These are phyloP conservation scores for Tretioscincus oriximinensis DNA, from an alignment of 2,113 vertebrate species.

Conservation along the genomic window DNA sequence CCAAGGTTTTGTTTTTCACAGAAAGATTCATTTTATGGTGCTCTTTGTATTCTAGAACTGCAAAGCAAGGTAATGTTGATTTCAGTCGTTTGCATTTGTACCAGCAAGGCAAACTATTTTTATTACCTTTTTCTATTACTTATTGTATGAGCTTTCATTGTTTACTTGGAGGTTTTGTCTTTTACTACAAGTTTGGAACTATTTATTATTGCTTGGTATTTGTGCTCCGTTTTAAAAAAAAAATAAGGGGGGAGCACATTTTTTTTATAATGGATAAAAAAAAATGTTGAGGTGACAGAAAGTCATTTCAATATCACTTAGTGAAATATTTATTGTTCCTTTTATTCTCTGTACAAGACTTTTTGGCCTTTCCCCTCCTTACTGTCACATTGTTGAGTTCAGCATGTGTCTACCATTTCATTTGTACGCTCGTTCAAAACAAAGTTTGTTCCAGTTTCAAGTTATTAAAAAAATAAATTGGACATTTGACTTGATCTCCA, in stretches of 20 bases:
- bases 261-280: slow-evolving; percentile 82
- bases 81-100: slow-evolving; percentile 85
- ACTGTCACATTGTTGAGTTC: slow-evolving; percentile 84
- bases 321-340: slow-evolving; percentile 88
- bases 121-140: slow-evolving; percentile 87
- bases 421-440: slow-evolving; percentile 86
- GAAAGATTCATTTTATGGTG: slow-evolving; percentile 79
- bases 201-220: slow-evolving; percentile 89
- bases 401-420: slow-evolving; percentile 88
- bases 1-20: slow-evolving; percentile 70
- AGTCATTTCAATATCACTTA: slow-evolving; percentile 84
- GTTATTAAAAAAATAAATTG: slow-evolving; percentile 86
- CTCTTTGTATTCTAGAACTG: slow-evolving; percentile 80
- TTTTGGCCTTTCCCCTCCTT: slow-evolving; percentile 76
- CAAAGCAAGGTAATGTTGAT: slow-evolving; percentile 77
- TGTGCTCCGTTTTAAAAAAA: slow-evolving; percentile 78
- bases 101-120: slow-evolving; percentile 85
- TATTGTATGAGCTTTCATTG: slow-evolving; percentile 86
- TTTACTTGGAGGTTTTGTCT: slow-evolving; percentile 86
- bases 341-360: slow-evolving; percentile 85
- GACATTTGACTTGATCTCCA: slow-evolving; percentile 86
- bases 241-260: slow-evolving; percentile 66
- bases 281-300: slow-evolving; percentile 82
- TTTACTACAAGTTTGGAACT: slow-evolving; percentile 87
- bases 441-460: slow-evolving; percentile 88